These are phyloP conservation scores for Cataglyphis albicans DNA, from an alignment of 2,888 invertebrate genomes.

Conservation along the genomic window DNA sequence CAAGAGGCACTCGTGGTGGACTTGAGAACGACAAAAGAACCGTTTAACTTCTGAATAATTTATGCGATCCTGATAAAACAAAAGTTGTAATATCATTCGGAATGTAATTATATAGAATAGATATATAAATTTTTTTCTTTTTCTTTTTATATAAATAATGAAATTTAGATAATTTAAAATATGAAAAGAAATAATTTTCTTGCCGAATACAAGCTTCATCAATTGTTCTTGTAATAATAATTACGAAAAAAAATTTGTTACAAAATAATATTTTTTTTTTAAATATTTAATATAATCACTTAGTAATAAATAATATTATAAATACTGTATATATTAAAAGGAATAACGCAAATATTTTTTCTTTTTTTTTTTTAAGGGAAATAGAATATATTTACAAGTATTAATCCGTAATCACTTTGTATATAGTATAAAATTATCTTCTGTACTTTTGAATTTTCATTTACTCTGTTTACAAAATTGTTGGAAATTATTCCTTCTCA, in stretches of 20 bases:
- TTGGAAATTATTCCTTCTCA: constrained; percentile 63
- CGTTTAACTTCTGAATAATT: constrained; percentile 20
- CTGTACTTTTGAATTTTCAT: constrained; percentile 54
- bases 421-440: constrained; percentile 31
- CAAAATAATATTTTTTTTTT: background rate
- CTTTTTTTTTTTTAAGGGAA: constrained; percentile 2
- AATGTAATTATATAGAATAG: background rate
- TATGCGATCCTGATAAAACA: background rate
- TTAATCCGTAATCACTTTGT: constrained; percentile 45
- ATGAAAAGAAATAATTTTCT: background rate
- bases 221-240: background rate
- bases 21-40: constrained; percentile 45
- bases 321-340: background rate
- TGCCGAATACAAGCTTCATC: background rate
- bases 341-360: constrained; percentile 6
- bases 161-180: background rate
- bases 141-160: background rate
- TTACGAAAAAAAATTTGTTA: background rate
- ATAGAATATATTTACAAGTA: constrained; percentile 46
- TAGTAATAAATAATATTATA: background rate
- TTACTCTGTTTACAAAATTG: constrained; percentile 69
- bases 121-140: background rate
- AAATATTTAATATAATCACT: background rate
- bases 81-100: background rate
- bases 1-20: constrained; percentile 35